Evolutionary conservation across 2,797 vertebrate species (phyloP).

Genomic region (Linurgus olivaceus): DNA sequence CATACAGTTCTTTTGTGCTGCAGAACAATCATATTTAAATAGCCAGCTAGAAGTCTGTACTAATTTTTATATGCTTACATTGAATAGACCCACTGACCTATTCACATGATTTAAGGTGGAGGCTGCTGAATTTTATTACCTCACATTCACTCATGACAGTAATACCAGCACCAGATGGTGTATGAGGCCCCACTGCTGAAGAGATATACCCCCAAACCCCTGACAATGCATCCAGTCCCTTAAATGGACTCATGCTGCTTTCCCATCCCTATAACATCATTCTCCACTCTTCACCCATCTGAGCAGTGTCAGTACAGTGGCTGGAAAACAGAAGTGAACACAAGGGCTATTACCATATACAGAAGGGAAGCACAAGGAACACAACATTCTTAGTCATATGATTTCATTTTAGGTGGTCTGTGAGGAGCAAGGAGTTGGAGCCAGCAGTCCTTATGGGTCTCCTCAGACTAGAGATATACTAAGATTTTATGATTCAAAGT

Average conservation of each 20-base stretch:
- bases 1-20: not conserved
- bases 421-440: not conserved
- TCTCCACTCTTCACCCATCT: not conserved
- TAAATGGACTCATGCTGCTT: not conserved
- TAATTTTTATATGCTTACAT: not conserved
- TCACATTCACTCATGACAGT: not conserved
- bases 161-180: not conserved
- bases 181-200: not conserved
- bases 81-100: not conserved
- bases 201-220: not conserved
- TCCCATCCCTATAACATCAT: not conserved
- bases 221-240: not conserved
- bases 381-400: not conserved
- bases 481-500: not conserved
- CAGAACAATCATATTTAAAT: not conserved
- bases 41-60: not conserved
- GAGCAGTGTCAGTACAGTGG: not conserved
- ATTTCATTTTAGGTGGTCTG: not conserved
- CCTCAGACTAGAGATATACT: not conserved
- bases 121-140: not conserved
- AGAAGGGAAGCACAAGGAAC: not conserved
- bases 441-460: not conserved
- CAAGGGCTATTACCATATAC: not conserved
- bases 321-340: not conserved
- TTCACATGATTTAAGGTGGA: not conserved